Percentiles rank a stretch among this genome's conserved stretches.
Evolutionary conservation across 1,140 invertebrate genomes (phyloP).

Genomic region (Zaprionus tsacasi): DNA sequence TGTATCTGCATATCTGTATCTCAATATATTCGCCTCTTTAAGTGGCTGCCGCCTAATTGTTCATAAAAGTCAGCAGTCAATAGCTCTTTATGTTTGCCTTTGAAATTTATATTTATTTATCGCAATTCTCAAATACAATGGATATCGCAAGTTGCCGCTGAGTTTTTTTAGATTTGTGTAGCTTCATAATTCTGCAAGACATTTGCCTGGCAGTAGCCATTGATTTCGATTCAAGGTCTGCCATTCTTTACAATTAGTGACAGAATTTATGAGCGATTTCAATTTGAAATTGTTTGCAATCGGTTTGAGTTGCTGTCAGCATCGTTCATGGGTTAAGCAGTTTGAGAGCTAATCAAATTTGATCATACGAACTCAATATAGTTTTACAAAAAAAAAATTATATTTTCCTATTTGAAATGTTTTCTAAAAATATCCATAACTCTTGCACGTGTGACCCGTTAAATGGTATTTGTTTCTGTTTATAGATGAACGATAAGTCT

Average conservation of each 20-base stretch:
- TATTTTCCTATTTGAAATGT: neutral
- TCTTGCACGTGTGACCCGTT: neutral
- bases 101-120: conserved; percentile 83
- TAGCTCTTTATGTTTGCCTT: conserved; percentile 82
- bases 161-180: conserved; percentile 59
- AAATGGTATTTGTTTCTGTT: neutral
- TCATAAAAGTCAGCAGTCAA: conserved; percentile 83
- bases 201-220: conserved; percentile 70
- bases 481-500: neutral
- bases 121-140: conserved; percentile 64
- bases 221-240: conserved; percentile 73
- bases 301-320: conserved; percentile 25
- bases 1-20: conserved; percentile 46
- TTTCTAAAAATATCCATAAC: neutral
- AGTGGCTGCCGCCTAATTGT: conserved; percentile 82
- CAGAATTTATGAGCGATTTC: conserved; percentile 81
- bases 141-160: conserved; percentile 34
- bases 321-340: conserved; percentile 60
- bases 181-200: conserved; percentile 74
- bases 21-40: conserved; percentile 73
- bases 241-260: conserved; percentile 80
- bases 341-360: conserved; percentile 30
- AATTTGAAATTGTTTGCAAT: conserved; percentile 68
- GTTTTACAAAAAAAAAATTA: neutral
- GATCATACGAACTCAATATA: neutral